phyloP scores from a whole-genome alignment of 1,140 invertebrate genomes.

The Octopus bimaculoides region DNA sequence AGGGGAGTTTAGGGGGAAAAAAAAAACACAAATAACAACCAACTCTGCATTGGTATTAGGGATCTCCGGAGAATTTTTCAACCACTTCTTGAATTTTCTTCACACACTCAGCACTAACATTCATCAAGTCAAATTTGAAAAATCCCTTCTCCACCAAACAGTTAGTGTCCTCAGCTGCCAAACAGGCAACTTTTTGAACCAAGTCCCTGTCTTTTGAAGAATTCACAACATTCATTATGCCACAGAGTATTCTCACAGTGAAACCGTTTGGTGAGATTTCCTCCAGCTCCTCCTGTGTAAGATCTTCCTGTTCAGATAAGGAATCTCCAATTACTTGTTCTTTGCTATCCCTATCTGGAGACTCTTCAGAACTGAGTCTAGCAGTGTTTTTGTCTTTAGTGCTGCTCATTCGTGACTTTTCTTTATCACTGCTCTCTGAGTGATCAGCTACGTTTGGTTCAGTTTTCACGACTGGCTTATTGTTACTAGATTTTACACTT shows the following conservation, averaged over 20 bases:
- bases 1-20: no score
- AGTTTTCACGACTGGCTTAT: not conserved
- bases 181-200: not conserved
- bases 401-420: not conserved
- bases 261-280: not conserved
- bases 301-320: not conserved
- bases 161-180: not conserved
- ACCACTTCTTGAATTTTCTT: not conserved
- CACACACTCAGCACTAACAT: not conserved
- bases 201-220: not conserved
- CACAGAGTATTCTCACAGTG: not conserved
- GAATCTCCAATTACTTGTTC: not conserved
- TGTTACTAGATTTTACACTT: not conserved
- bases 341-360: not conserved
- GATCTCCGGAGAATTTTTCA: not conserved
- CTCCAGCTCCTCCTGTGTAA: not conserved
- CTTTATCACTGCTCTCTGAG: not conserved
- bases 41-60: not conserved
- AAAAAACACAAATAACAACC: no score
- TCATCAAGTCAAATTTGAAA: not conserved
- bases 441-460: not conserved
- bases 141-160: not conserved
- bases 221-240: not conserved
- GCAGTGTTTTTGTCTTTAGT: not conserved
- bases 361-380: not conserved